These are phyloP conservation scores for Sinhomidia bicolor DNA, from an alignment of 2,888 invertebrate genomes.

Conservation along the genomic window DNA sequence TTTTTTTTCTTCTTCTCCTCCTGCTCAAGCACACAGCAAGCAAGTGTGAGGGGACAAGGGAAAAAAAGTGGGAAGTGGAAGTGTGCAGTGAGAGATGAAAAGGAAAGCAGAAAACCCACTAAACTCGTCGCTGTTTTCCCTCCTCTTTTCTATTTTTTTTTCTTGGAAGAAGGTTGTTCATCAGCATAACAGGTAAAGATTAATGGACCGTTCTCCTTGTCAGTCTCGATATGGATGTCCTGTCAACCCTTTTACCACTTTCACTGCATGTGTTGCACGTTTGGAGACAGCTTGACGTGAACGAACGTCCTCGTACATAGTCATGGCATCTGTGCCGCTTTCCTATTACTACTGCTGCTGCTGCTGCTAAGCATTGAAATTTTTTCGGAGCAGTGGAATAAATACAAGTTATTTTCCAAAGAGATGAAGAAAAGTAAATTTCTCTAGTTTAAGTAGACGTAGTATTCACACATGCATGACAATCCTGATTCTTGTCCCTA, in stretches of 20 bases:
- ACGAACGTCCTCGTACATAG: background rate
- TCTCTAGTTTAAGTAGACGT: background rate
- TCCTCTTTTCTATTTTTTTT: slow-evolving; percentile 44
- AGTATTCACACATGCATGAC: no score
- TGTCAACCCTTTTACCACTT: slow-evolving; percentile 69
- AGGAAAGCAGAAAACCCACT: slow-evolving; percentile 55
- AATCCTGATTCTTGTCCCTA: no score
- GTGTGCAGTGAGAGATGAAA: slow-evolving; percentile 5
- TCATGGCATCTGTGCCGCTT: background rate
- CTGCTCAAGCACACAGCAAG: slow-evolving; percentile 12
- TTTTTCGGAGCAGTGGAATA: background rate
- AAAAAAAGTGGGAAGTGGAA: slow-evolving; percentile 1
- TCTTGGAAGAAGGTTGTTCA: slow-evolving; percentile 58
- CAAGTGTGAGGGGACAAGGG: background rate
- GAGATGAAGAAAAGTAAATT: background rate
- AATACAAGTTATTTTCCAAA: background rate
- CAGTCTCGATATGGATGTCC: slow-evolving; percentile 74
- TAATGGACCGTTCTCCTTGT: slow-evolving; percentile 74
- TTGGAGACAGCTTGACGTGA: background rate
- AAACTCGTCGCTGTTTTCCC: slow-evolving; percentile 25
- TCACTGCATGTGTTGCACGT: slow-evolving; percentile 51
- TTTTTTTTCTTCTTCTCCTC: no score
- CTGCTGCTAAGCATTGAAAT: background rate
- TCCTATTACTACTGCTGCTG: background rate
- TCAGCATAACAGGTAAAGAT: slow-evolving; percentile 73